Evolutionary conservation across 1,140 invertebrate species (phyloP).

Genomic region (Eubasilissa regina): DNA sequence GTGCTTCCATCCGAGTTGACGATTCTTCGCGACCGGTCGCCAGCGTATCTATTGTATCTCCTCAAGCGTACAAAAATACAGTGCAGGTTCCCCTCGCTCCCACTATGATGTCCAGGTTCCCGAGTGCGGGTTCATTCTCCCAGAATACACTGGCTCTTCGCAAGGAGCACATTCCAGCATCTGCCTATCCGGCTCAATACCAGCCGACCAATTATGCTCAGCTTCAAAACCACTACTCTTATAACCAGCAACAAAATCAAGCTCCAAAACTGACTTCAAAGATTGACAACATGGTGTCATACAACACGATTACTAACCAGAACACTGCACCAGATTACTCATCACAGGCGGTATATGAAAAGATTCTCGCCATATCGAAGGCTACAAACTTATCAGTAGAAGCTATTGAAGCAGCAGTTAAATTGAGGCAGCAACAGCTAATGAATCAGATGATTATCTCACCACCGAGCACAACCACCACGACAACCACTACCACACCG

Average conservation of each 20-base stretch:
- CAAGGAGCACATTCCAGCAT: slow-evolving; percentile 56
- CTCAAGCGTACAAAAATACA: slow-evolving; percentile 64
- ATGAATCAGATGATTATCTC: slow-evolving; percentile 73
- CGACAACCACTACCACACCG: slow-evolving; percentile 69
- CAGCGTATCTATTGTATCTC: slow-evolving; percentile 65
- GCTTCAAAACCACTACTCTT: slow-evolving; percentile 27
- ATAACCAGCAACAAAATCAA: slow-evolving; percentile 60
- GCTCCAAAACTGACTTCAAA: slow-evolving; percentile 67
- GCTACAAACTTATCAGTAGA: slow-evolving; percentile 84
- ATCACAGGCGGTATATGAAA: slow-evolving; percentile 63
- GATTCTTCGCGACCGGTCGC: slow-evolving; percentile 64
- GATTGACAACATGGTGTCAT: slow-evolving; percentile 65
- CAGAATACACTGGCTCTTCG: slow-evolving; percentile 62
- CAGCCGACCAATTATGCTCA: slow-evolving; percentile 33
- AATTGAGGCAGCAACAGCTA: slow-evolving; percentile 79
- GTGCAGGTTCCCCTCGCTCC: slow-evolving; percentile 61
- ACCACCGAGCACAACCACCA: slow-evolving; percentile 68
- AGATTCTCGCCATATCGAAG: slow-evolving; percentile 70
- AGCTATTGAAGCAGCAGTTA: slow-evolving; percentile 81
- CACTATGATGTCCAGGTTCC: slow-evolving; percentile 58
- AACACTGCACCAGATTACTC: slow-evolving; percentile 62
- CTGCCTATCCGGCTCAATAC: slow-evolving; percentile 17
- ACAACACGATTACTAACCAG: slow-evolving; percentile 66
- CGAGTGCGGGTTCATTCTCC: slow-evolving; percentile 56
- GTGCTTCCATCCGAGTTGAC: slow-evolving; percentile 67